These are phyloP conservation scores for Colinus virginianus DNA, from an alignment of 2,113 vertebrate species.

Conservation along the genomic window DNA sequence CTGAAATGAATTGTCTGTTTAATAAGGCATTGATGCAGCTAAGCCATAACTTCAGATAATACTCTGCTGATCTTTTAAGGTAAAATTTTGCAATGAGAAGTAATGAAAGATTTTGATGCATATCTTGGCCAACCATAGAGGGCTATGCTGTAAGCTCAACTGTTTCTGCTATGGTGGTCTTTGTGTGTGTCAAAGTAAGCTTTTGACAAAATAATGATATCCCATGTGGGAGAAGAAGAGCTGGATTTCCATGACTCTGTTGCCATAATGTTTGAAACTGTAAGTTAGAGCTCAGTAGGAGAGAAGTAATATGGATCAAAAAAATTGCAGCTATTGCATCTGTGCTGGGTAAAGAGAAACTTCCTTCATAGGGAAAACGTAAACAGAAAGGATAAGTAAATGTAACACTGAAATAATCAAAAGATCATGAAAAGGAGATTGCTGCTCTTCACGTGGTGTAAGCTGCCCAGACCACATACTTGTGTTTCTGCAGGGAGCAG, in stretches of 20 bases:
- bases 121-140: background rate
- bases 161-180: background rate
- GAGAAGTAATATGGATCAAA: background rate
- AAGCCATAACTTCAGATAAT: background rate
- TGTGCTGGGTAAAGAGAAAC: background rate
- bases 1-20: conserved; percentile 20
- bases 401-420: background rate
- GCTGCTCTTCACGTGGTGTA: background rate
- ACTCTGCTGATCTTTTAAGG: conserved; percentile 22
- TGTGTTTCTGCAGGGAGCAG: background rate
- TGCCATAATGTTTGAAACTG: background rate
- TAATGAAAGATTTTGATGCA: background rate
- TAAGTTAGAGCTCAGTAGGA: background rate
- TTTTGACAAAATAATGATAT: background rate
- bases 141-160: background rate
- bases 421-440: background rate
- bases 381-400: background rate
- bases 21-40: background rate
- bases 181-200: background rate
- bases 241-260: background rate
- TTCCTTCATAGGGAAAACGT: background rate
- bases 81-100: conserved; percentile 15
- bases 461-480: background rate
- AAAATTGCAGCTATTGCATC: background rate
- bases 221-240: background rate